Evolutionary conservation across 2,888 invertebrate species (phyloP).

Genomic region (Sisyra terminalis): DNA sequence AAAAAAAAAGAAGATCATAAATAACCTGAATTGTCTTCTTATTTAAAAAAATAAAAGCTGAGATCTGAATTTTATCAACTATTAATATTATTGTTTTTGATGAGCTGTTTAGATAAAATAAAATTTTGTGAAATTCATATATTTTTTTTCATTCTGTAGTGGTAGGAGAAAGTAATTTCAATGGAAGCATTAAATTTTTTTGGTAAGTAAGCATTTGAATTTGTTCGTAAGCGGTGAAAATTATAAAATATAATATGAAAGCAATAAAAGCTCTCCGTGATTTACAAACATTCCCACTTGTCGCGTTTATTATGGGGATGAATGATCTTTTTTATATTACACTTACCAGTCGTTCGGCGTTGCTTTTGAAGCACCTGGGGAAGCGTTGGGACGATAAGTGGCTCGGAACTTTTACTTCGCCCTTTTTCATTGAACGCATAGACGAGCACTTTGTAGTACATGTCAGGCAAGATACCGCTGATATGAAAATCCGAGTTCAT

Average conservation of each 20-base stretch:
- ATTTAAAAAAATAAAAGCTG: too few species aligned
- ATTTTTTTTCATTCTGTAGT: too few species aligned
- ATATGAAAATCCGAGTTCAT: slow-evolving; percentile 30
- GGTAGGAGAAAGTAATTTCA: too few species aligned
- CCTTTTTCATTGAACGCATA: slow-evolving; percentile 59
- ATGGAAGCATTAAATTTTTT: neutral
- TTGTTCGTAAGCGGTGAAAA: neutral
- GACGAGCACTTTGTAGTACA: slow-evolving; percentile 29
- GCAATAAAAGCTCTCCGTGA: neutral
- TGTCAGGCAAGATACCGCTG: slow-evolving; percentile 26
- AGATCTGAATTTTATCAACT: too few species aligned
- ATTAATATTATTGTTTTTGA: too few species aligned
- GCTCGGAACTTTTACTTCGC: slow-evolving; percentile 26
- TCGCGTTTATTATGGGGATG: too few species aligned
- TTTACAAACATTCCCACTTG: too few species aligned
- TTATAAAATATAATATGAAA: neutral
- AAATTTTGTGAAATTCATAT: too few species aligned
- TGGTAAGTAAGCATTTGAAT: neutral
- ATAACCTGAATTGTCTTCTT: too few species aligned
- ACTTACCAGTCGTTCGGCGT: slow-evolving; percentile 22
- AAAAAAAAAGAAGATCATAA: too few species aligned
- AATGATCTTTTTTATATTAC: neutral
- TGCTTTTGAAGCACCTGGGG: slow-evolving; percentile 30
- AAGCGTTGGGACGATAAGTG: slow-evolving; percentile 28
- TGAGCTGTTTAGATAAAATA: too few species aligned